phyloP scores from a whole-genome alignment of 2,113 vertebrate genomes.

The Ceyx margarethae region DNA sequence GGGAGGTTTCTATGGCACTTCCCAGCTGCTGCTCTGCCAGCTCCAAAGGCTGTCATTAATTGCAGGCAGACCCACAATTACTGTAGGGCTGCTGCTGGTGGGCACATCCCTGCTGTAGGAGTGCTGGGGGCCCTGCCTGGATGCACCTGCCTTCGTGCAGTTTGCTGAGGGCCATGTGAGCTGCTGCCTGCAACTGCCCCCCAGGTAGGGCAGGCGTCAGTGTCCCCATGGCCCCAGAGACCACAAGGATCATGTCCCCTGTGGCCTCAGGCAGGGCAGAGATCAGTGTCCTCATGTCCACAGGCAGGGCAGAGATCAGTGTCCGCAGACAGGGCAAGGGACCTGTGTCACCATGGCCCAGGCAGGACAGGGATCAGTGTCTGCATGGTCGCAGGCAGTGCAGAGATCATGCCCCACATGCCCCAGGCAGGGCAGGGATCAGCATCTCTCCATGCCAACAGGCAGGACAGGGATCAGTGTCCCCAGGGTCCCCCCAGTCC shows the following conservation, averaged over 20 bases:
- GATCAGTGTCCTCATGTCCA: background rate
- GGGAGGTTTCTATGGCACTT: background rate
- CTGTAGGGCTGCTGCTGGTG: background rate
- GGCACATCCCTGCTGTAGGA: background rate
- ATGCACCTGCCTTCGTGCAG: background rate
- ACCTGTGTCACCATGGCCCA: background rate
- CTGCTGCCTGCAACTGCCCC: background rate
- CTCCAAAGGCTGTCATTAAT: conserved; percentile 32
- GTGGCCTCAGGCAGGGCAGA: background rate
- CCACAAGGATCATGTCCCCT: background rate
- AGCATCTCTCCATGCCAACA: background rate
- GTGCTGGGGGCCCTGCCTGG: background rate
- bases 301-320: background rate
- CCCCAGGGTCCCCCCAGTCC: background rate
- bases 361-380: background rate
- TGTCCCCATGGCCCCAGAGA: background rate
- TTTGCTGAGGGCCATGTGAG: background rate
- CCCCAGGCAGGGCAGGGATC: background rate
- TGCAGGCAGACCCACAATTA: conserved; percentile 23
- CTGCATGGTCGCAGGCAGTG: too few relatives aligned
- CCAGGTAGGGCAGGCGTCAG: background rate
- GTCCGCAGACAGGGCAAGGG: background rate
- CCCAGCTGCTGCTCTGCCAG: background rate
- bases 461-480: background rate
- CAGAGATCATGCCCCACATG: background rate